Base-by-base conservation (phyloP, 2,888 invertebrate species). In the Ormyrus labotus region DNA sequence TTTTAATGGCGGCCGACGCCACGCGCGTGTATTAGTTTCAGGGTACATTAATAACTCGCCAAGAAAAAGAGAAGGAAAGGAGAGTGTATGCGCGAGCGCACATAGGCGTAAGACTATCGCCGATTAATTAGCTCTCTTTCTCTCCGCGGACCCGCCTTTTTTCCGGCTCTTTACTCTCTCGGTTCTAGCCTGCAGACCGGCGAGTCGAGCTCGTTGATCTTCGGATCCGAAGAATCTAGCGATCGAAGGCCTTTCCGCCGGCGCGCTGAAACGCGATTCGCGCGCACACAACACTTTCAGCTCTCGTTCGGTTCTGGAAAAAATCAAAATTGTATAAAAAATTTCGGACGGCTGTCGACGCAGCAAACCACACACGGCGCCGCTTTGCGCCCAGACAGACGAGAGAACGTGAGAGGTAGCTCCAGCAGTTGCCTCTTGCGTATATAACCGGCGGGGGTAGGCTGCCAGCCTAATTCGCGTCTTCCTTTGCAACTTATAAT, bases 401-500 rank as follows among this genome's bases (percentile, higher is more conserved):
- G 75, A 67, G 68, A 67, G 68, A 78, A 60, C 75, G 67, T 34
- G 67, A 73, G 53, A 67, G 53, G 47, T 13, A 69, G 69, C 58
- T 58, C 71, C 71, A 82, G 74, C 19, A 64, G 64, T n/a, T 2
- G 19, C 60, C 6, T 13, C 13, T 19, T 1, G 53, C 47, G 51
- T 47, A 51, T 34, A 45, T 6, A 53, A 13, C 73, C 19, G n/a
- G 47, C 9, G 53, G 53, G 63, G 10, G 53, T 10, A n/a, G 53
- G 73, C 13, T 8, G 58, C 61, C 84, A 85, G 88, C 87, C 89
- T 90, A 90, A 90, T 90, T 90, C 89, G 88, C 88, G 87, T 89
- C 89, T 90, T 90, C 89, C 89, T 89, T 88, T 84, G 89, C 88
- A 90, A 90, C 89, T 90, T 90, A 90, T 90, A 90, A 90, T 90